These are phyloP conservation scores for Nasonia giraulti DNA, from an alignment of 1,140 invertebrate genomes.

Conservation along the genomic window DNA sequence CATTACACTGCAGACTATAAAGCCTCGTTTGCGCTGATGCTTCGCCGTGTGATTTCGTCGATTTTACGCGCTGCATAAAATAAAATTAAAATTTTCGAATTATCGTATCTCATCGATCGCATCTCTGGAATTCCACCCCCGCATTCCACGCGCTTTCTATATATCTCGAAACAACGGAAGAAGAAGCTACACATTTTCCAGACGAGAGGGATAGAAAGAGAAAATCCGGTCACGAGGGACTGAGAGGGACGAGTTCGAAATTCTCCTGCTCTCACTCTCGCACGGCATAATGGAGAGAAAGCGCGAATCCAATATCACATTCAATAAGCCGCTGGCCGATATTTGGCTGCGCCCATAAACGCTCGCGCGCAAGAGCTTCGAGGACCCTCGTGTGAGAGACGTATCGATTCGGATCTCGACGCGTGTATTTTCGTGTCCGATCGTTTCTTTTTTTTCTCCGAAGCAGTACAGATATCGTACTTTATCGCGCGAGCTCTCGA, in stretches of 20 bases:
- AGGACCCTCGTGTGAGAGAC: background rate
- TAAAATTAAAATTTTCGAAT: too few relatives aligned
- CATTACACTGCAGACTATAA: background rate
- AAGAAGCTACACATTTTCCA: too few relatives aligned
- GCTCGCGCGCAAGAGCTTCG: background rate
- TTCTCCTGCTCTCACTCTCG: background rate
- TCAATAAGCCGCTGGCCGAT: conserved; percentile 64
- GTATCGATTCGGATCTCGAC: background rate
- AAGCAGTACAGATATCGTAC: background rate
- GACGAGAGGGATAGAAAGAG: background rate
- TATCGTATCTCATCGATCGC: background rate
- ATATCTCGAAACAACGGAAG: background rate
- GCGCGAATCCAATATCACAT: conserved; percentile 70
- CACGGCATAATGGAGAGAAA: conserved; percentile 19
- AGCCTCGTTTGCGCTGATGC: background rate
- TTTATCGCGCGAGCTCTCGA: conserved; percentile 2
- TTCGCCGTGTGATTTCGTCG: background rate
- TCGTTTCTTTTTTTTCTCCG: conserved; percentile 5
- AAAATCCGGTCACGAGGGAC: background rate
- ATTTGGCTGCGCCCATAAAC: conserved; percentile 34
- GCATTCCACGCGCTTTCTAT: background rate
- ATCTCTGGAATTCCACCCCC: background rate
- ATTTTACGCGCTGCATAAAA: too few relatives aligned
- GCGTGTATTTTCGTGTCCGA: background rate
- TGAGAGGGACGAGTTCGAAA: background rate